Base-by-base conservation (phyloP, 2,888 invertebrate species). In the Apamea monoglypha region DNA sequence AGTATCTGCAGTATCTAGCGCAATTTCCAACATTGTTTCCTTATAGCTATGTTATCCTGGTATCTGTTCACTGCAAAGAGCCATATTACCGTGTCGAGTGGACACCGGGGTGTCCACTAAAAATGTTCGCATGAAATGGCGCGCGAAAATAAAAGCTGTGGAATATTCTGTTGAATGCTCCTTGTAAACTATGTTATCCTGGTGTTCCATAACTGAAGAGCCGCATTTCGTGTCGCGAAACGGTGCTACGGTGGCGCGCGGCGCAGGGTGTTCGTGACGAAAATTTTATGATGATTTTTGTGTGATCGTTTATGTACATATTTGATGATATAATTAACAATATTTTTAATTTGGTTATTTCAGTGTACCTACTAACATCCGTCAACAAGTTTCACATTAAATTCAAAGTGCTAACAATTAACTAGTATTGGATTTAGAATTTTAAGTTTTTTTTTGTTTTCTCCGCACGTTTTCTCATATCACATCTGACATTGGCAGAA, bases 41-140 rank as follows among this genome's bases (percentile, higher is more conserved):
- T 68, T 50, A 16, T 0, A 47, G 7, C 36, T 87, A 78, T 88
- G 74, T 12, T n/a, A n/a, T 16, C 88, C 83, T 88, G 68, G 83
- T 87, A 81, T 21, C 29, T 68, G 25, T 12, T 47, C 61, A 53
- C 61, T 63, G 67, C 44, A 29, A 82, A 81, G 80, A 82, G 80
- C 67, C 83, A 77, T 77, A 81, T 82, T 82, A 77, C 61, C 77
- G 80, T 82, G 67, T 77, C 77, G 53, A 68, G 61, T 47, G 68
- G 67, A 77, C 64, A 29, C 29, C 6, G 16, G 25, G 18, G 12
- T 47, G 47, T 50, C 61, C 59, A 61, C 73, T 21, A 47, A 47
- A 50, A 80, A 56, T 40, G 16, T 66, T 59, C 5, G n/a, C n/a
- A 25, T 18, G 2, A 6, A 72, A 56, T 44, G 1, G 12, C 80